Conservation (phyloP, 2,888 invertebrate species). For the Luffia ferchaultella region DNA sequence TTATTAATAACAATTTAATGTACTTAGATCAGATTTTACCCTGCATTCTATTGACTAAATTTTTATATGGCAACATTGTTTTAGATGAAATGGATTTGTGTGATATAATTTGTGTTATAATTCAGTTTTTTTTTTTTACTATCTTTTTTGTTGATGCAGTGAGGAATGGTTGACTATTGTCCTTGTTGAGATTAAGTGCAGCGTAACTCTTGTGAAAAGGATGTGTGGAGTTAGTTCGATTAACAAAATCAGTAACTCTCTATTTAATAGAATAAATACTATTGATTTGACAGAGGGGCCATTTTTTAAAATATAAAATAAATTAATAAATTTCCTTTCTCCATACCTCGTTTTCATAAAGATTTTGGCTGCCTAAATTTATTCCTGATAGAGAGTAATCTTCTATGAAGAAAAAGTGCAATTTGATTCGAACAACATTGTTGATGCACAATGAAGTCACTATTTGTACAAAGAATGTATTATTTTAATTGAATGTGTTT, state of each 20-base stretch:
- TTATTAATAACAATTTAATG: neutral
- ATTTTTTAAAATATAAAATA: too few species aligned
- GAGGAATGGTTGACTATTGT: neutral
- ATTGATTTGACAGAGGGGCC: too few species aligned
- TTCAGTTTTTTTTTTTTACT: neutral
- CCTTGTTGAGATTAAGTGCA: neutral
- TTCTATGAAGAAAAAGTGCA: constrained; percentile 50
- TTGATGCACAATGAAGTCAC: constrained; percentile 60
- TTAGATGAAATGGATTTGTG: neutral
- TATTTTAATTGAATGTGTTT: neutral
- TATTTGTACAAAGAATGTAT: constrained; percentile 47
- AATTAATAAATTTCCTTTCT: too few species aligned
- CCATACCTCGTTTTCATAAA: neutral
- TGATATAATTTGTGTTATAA: neutral
- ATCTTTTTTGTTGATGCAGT: neutral
- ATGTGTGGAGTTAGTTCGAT: too few species aligned
- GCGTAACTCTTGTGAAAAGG: neutral
- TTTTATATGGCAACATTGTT: neutral
- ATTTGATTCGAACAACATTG: constrained; percentile 19
- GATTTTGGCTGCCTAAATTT: neutral
- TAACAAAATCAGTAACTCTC: too few species aligned
- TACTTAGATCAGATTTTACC: neutral
- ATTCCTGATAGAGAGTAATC: constrained; percentile 26
- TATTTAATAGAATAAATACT: too few species aligned
- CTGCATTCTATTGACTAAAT: neutral